A percentile compares a stretch with the other conserved stretches of the same genome.
phyloP scores from a whole-genome alignment of 2,888 invertebrate genomes.

The Andrena hattorfiana region DNA sequence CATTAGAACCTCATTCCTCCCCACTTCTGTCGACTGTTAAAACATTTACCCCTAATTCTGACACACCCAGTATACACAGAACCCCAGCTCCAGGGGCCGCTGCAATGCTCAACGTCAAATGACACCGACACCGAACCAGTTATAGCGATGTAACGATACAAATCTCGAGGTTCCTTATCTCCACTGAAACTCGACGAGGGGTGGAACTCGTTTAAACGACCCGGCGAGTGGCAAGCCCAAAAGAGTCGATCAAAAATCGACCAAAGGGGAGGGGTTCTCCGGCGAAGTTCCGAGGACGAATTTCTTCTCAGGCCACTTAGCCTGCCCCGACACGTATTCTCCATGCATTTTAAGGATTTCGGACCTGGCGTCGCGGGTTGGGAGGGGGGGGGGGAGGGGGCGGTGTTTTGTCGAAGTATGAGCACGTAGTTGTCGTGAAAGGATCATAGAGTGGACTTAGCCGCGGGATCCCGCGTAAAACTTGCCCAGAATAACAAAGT shows the following conservation, averaged over 20 bases:
- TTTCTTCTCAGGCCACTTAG: constrained; percentile 74
- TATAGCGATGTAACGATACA: too few relatives aligned
- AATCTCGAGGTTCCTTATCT: too few relatives aligned
- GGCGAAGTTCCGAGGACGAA: constrained; percentile 71
- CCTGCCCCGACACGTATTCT: constrained; percentile 80
- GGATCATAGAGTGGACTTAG: constrained; percentile 84
- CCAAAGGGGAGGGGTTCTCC: constrained; percentile 1
- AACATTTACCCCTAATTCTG: too few relatives aligned
- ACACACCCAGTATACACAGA: too few relatives aligned
- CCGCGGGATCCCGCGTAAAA: constrained; percentile 83
- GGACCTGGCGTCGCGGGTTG: constrained; percentile 63
- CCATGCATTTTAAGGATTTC: constrained; percentile 83
- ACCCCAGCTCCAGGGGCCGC: too few relatives aligned
- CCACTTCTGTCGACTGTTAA: too few relatives aligned
- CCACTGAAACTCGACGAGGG: too few relatives aligned
- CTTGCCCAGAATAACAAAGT: constrained; percentile 84
- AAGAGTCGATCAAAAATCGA: constrained; percentile 7
- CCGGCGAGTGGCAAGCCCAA: neutral
- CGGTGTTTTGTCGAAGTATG: constrained; percentile 83
- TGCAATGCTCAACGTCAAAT: too few relatives aligned
- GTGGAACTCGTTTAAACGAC: too few relatives aligned
- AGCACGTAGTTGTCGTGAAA: constrained; percentile 84
- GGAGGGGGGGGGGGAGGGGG: constrained; percentile 51
- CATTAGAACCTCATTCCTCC: too few relatives aligned
- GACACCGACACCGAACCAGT: too few relatives aligned